phyloP scores from a whole-genome alignment of 2,113 vertebrate genomes.

The Capricornis sumatraensis region DNA sequence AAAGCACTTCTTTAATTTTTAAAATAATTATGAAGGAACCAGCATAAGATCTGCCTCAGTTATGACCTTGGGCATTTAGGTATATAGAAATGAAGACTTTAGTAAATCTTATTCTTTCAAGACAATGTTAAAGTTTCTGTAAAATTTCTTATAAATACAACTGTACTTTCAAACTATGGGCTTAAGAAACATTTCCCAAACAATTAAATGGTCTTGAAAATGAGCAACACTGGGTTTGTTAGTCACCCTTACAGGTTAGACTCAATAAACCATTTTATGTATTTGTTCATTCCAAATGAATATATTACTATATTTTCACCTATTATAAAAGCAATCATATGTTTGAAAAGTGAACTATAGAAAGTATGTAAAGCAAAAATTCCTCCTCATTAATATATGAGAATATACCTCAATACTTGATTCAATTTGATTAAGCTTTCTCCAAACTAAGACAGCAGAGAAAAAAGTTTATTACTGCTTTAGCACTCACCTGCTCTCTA shows the following conservation, averaged over 20 bases:
- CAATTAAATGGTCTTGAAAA: not conserved
- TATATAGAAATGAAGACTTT: not conserved
- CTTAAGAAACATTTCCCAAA: not conserved
- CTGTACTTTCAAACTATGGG: not conserved
- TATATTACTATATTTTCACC: not conserved
- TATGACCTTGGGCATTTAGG: not conserved
- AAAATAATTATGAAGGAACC: not conserved
- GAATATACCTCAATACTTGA: not conserved
- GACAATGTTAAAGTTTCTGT: not conserved
- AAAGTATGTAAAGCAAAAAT: not conserved
- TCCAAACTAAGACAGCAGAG: not conserved
- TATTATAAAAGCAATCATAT: not conserved
- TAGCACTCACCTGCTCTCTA: not conserved
- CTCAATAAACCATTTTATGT: not conserved
- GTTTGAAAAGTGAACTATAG: not conserved
- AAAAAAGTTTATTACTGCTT: not conserved
- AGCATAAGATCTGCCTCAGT: not conserved
- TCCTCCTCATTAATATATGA: not conserved
- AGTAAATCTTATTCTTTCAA: not conserved
- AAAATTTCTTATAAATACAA: not conserved
- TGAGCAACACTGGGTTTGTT: not conserved
- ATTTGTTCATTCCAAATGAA: not conserved
- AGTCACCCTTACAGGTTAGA: not conserved
- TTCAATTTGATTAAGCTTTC: not conserved
- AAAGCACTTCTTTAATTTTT: not conserved